Percentiles rank a stretch among this genome's conserved stretches.
Evolutionary conservation across 37 sponge, comb jelly and placozoan species (phyloP).

Genomic region (Theonella swinhoei): DNA sequence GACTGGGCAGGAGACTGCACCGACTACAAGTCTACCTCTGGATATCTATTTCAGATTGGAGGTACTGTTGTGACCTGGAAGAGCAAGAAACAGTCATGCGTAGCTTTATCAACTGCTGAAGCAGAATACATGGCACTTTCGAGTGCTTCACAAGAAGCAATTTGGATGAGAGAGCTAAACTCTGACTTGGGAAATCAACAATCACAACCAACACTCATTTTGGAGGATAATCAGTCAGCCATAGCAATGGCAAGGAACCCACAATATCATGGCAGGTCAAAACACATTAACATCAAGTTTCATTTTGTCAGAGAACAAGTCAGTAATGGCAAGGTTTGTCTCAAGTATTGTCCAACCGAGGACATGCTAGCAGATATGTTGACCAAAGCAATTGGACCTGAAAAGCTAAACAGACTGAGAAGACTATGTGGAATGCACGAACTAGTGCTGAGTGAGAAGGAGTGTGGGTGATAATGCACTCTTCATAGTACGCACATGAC

Average conservation of each 20-base stretch:
- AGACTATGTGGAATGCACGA: background rate
- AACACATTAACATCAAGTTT: conserved; percentile 36
- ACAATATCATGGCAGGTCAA: conserved; percentile 38
- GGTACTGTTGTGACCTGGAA: conserved; percentile 37
- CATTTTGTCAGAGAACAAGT: conserved; percentile 31
- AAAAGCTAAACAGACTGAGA: background rate
- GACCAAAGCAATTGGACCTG: conserved; percentile 20
- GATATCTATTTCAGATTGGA: conserved; percentile 36
- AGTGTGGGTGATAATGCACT: background rate
- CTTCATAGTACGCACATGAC: background rate
- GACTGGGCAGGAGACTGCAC: conserved; percentile 26
- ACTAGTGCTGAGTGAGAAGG: background rate
- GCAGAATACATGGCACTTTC: conserved; percentile 54
- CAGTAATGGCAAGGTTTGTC: conserved; percentile 6
- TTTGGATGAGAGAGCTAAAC: conserved; percentile 51
- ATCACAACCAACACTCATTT: conserved; percentile 22
- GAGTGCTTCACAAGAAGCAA: conserved; percentile 55
- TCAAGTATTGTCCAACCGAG: conserved; percentile 21
- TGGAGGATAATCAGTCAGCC: conserved; percentile 49
- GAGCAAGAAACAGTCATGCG: conserved; percentile 32
- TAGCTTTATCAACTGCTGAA: conserved; percentile 39
- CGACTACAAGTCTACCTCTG: conserved; percentile 34
- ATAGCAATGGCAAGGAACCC: conserved; percentile 33
- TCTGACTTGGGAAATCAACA: conserved; percentile 5
- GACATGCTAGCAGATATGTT: conserved; percentile 43